These are phyloP conservation scores for Nasua narica DNA, from an alignment of 2,797 vertebrate species.

Conservation along the genomic window DNA sequence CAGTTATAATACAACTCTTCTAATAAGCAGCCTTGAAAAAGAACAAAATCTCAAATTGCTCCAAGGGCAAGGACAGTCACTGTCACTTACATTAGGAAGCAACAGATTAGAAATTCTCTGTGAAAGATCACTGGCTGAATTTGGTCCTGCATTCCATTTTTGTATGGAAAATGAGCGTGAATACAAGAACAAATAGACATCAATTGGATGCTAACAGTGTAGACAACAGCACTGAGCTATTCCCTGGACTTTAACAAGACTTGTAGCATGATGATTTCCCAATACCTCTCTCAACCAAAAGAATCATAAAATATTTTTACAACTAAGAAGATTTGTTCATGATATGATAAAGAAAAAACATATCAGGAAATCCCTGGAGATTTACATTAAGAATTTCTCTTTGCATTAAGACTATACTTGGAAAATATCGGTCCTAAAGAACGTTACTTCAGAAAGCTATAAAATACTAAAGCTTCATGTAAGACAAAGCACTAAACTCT, in stretches of 20 bases:
- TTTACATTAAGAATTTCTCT: neutral
- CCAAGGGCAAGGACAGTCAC: neutral
- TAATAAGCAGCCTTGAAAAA: neutral
- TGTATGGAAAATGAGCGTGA: neutral
- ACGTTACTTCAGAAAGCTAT: neutral
- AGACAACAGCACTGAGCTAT: neutral
- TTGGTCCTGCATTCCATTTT: neutral
- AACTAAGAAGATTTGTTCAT: neutral
- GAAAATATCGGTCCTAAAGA: neutral
- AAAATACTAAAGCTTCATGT: neutral
- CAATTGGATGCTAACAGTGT: rapidly evolving
- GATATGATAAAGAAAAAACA: neutral
- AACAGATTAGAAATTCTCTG: neutral
- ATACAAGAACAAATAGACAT: neutral
- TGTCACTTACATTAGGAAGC: neutral
- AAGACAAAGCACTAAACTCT: neutral
- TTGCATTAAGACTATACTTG: neutral
- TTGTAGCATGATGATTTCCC: neutral
- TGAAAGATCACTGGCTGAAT: neutral
- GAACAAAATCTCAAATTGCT: neutral
- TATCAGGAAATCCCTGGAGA: neutral
- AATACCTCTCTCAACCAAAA: neutral
- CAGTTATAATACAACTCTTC: neutral
- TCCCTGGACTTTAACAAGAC: neutral
- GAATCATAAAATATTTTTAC: neutral